phyloP scores from a whole-genome alignment of 2,797 vertebrate genomes.

The Halcyon badia region DNA sequence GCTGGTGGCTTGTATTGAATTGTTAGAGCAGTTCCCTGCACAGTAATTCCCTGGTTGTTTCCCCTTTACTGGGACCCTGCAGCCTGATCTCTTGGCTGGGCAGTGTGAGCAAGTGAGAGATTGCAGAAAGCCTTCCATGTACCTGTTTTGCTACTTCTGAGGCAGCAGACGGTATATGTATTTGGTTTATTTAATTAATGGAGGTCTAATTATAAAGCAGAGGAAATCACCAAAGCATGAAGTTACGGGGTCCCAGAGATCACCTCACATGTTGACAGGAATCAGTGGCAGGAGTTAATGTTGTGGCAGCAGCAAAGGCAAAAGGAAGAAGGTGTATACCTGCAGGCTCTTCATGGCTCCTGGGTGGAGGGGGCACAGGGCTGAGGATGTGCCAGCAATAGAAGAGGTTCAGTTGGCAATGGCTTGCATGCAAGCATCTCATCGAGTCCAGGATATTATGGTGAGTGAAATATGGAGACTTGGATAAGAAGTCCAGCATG shows the following conservation, averaged over 20 bases:
- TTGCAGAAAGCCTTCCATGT: background rate
- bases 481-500: background rate
- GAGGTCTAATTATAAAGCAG: constrained; percentile 2
- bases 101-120: background rate
- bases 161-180: background rate
- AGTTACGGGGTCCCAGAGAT: background rate
- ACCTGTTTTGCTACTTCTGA: background rate
- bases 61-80: background rate
- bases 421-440: background rate
- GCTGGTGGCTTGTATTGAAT: background rate
- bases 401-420: background rate
- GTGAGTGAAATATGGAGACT: constrained; percentile 7
- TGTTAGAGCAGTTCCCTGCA: background rate
- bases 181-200: constrained; percentile 11
- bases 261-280: background rate
- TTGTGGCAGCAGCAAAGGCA: background rate
- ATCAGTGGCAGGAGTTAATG: background rate
- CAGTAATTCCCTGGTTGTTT: background rate
- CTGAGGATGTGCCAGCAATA: background rate
- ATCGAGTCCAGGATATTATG: background rate
- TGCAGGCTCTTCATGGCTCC: background rate
- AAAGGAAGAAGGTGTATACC: background rate
- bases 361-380: background rate
- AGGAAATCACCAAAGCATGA: background rate
- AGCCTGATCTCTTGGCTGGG: background rate